Conservation (phyloP, 2,797 vertebrate species). For the Enteromius argenteus region DNA sequence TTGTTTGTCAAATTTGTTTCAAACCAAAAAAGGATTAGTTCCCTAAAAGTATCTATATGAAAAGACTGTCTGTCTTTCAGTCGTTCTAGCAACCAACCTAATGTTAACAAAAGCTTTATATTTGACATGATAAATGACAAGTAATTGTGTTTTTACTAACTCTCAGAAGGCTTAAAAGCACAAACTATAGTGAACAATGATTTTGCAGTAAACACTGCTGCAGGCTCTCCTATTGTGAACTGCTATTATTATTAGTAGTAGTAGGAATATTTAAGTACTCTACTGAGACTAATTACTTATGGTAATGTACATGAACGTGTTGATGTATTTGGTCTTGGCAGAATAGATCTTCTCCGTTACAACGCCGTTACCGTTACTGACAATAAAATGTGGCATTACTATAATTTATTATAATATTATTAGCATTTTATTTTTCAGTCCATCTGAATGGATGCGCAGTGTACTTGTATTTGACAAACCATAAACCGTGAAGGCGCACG, state of each 20-base stretch:
- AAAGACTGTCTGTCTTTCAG: neutral
- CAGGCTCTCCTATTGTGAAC: neutral
- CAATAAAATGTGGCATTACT: no score
- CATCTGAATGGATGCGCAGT: no score
- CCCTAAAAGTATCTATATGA: neutral
- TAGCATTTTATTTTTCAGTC: no score
- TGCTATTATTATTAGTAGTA: neutral
- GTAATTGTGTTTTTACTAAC: neutral
- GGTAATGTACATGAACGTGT: no score
- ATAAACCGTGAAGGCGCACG: no score
- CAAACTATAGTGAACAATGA: neutral
- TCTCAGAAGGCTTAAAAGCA: neutral
- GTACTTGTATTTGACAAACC: no score
- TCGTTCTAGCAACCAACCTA: neutral
- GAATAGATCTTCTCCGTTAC: no score
- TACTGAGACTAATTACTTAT: neutral
- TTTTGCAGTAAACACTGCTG: neutral
- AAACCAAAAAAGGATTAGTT: neutral
- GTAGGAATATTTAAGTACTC: neutral
- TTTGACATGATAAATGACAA: neutral
- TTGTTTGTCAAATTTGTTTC: neutral
- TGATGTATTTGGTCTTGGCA: no score
- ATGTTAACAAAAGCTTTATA: neutral
- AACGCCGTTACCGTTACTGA: no score
- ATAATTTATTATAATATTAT: no score